Base-by-base conservation (phyloP, 2,797 vertebrate genomes). In the Triplophysa yarkandensis region DNA sequence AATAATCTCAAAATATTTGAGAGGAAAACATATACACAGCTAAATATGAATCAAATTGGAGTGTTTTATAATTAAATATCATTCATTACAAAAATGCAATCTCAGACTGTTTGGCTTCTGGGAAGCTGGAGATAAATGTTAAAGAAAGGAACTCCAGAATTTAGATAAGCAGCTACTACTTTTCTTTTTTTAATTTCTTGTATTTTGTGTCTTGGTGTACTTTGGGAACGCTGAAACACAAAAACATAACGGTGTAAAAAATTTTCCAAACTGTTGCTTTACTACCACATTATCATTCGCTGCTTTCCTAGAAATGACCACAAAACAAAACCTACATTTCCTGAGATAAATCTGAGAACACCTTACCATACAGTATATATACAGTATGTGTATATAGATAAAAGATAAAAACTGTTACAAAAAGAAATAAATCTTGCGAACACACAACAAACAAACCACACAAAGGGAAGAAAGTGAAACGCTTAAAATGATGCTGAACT, bases 301-400 rank as follows among this genome's bases (percentile, higher is more conserved):
- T 44, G 60, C 34, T 30, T 68, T 30, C 61, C 39, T 62, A 52
- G 19, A 71, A 60, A 30, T 34, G 14, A 9, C 32, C 55, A 44
- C 44, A 39, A 61, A 32, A 55, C 39, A 17, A 17, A 28, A 27
- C 50, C 44, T 44, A 43, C 17, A 58, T 68, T 78, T 78, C 77
- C 77, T 78, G 77, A 78, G 76, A 73, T 72, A 65, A 61, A 68
- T 74, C 36, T 48, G 64, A 74, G 16, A 68, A 67, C 39, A 44
- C 34, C 14, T 46, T 28, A n/a, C 4, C 4, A 48, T 41, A 62
- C 43, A 25, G 4, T 17, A 69, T 13, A n/a, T n/a, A n/a, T n/a
- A n/a, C n/a, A n/a, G n/a, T n/a, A n/a, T n/a, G n/a, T n/a, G n/a
- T n/a, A n/a, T n/a, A 67, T 48, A 17, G 16, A 36, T 21, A 0